These are phyloP conservation scores for Spatula clypeata DNA, from an alignment of 2,797 vertebrate genomes.

Conservation along the genomic window DNA sequence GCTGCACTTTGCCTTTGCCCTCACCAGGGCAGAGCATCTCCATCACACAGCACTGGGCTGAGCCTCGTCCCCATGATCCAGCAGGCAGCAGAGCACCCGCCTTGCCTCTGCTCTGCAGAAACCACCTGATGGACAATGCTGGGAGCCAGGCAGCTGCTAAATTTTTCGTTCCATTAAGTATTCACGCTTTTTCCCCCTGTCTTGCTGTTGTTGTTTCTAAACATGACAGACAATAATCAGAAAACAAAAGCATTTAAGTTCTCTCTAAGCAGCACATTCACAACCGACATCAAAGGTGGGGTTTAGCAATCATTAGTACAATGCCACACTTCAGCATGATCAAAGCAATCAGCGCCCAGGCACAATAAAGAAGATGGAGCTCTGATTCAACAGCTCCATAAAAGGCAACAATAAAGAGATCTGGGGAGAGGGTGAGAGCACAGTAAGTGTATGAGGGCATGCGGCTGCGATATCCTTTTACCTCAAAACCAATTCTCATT, in stretches of 20 bases:
- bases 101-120: not conserved
- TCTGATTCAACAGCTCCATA: slow-evolving; percentile 36
- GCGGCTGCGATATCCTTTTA: not conserved
- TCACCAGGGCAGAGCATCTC: not conserved
- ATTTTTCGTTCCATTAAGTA: slow-evolving; percentile 16
- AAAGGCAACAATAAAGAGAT: slow-evolving; percentile 33
- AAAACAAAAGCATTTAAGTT: slow-evolving; percentile 61
- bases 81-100: not conserved
- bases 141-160: not conserved
- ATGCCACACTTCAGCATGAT: not conserved
- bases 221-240: slow-evolving; percentile 48
- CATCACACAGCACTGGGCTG: not conserved
- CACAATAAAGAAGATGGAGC: slow-evolving; percentile 3
- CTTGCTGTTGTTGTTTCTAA: slow-evolving; percentile 44
- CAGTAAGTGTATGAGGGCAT: not conserved
- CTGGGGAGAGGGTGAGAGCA: not conserved
- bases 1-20: not conserved
- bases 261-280: slow-evolving; percentile 8
- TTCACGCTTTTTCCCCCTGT: slow-evolving; percentile 15
- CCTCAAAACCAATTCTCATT: slow-evolving; percentile 50
- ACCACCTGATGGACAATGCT: not conserved
- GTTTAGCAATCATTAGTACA: slow-evolving; percentile 28
- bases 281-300: slow-evolving; percentile 54
- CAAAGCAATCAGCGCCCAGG: slow-evolving; percentile 46
- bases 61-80: not conserved